Base-by-base conservation (phyloP, 2,797 vertebrate species). In the Pteronotus mesoamericanus region DNA sequence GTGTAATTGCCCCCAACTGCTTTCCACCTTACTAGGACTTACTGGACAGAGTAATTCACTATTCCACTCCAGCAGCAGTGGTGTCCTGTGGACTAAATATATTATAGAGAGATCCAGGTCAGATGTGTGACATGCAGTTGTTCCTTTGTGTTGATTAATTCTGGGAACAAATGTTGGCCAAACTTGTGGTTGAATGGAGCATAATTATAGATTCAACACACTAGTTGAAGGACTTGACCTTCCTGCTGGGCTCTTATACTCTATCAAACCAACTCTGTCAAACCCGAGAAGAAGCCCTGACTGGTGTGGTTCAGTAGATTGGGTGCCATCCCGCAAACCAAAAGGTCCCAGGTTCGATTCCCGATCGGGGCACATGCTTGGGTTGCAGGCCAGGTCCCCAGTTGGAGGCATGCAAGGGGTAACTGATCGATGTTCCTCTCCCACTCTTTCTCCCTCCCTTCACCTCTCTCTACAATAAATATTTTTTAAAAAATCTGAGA, bases 81-180 rank as follows among this genome's bases (percentile, higher is more conserved):
- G 34, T 39, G 29, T 92, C 77, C 66, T 72, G 6, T 24, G n/a
- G 80, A 96, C 48, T 90, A 22, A 61, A 34, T n/a, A n/a, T n/a
- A n/a, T 55, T 46, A 83, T n/a, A 86, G 53, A 94, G 64, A 74
- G 75, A 39, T 72, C n/a, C 37, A 61, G 80, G 80, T 82, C 84
- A 93, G 55, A 46, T 95, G 29, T 82, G 19, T 94, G 71, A 85
- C 22, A 22, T 44, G 75, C 66, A 51, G 6, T 61, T 66, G 39
- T 93, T 53, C 57, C 24, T 89, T 46, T 69, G 89, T 78, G 66
- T 84, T 64, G 57, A 51, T 68, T 91, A 89, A 55, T 72, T 96
- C 64, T 86, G 55, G 86, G 46, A 91, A 94, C 37, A 68, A 32
- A 86, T 88, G 64, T 3, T 34, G 84, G 61, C 59, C 77, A 80